Base-by-base conservation (phyloP, 2,113 vertebrate genomes). In the Oplegnathus fasciatus region DNA sequence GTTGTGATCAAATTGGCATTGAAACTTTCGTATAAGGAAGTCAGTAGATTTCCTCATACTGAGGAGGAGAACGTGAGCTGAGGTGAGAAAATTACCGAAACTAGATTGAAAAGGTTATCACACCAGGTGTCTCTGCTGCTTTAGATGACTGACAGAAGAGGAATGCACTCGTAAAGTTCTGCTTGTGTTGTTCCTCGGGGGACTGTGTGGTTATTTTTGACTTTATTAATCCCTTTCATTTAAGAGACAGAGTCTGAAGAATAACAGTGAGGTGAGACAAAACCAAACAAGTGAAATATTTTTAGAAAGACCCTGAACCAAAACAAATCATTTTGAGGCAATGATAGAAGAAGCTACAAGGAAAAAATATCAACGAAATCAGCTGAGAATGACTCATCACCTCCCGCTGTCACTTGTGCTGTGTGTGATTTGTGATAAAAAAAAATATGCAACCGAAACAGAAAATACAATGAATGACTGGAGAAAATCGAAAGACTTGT, bases 271-370 rank as follows among this genome's bases (percentile, higher is more conserved):
- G 1, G 15, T 44, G 44, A 46, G 20, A 74, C 44, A 30, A 81
- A 82, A 57, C 42, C 58, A 65, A 68, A 77, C 34, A 15, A 60
- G 30, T 3, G 30, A 60, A 67, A 42, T 22, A 75, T 85, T 88
- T 90, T 92, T 90, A 89, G 82, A 91, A 66, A 69, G 76, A 83
- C 86, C 70, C 48, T 7, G 73, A 86, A 57, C 70, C n/a, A 67
- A 58, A 75, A 78, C 42, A 17, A 76, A 75, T 66, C 10, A 52
- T 15, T 58, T 22, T 44, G 52, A 62, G 50, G 22, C 24, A 52
- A 18, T 34, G 8, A n/a, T n/a, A 82, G 67, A 82, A 42, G n/a
- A 79, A 73, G 26, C 26, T 20, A 13, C 9, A 13, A 18, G 50
- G 18, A 6, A 34, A 66, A 10, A 28, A 14, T 9, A 42, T 28